Evolutionary conservation across 2,113 vertebrate genomes (phyloP), one percentile per base, ranked within the genome.

Genomic region (Brachyistius frenatus): DNA sequence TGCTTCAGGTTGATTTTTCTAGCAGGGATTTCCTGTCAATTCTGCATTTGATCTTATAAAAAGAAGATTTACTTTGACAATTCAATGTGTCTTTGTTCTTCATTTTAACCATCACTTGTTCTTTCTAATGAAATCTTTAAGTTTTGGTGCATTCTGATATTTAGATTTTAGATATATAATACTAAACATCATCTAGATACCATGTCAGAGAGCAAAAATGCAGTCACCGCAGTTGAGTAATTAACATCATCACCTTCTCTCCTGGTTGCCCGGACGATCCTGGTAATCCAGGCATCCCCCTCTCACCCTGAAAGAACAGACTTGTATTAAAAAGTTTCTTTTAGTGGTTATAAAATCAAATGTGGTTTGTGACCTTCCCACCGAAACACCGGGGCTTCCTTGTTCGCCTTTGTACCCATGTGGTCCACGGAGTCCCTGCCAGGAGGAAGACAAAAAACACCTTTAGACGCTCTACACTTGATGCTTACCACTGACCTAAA

Each of bases 401-500:
- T 94, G 94, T 56, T 97, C 96, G 83, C 98, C 98, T 88, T 97
- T 97, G 86, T 95, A 88, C 53, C 98, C 98, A 55, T 92, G 91
- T 31, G 93, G 81, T 30, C 98, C 98, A 86, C 90, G 96, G 44
- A 87, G 87, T 65, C 98, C 98, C 98, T 84, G 85, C 23, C 44
- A 80, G 80, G 91, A 83, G 66, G 11, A 30, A 85, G 52, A 67
- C 30, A 47, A 53, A 72, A 66, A 73, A n/a, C 35, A 58, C 15
- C 32, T 70, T 80, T 11, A 37, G 11, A 44, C 71, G 46, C 46
- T 60, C 11, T n/a, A 7, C 33, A 31, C n/a, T 36, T 31, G 2
- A 62, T 32, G 9, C 5, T 32, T 30, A 44, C 58, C 5, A 10
- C 11, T 35, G 14, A 70, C 32, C 41, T 30, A 14, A 60, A 55